phyloP scores from a whole-genome alignment of 2,797 vertebrate species.

The Epinephelus awoara region DNA sequence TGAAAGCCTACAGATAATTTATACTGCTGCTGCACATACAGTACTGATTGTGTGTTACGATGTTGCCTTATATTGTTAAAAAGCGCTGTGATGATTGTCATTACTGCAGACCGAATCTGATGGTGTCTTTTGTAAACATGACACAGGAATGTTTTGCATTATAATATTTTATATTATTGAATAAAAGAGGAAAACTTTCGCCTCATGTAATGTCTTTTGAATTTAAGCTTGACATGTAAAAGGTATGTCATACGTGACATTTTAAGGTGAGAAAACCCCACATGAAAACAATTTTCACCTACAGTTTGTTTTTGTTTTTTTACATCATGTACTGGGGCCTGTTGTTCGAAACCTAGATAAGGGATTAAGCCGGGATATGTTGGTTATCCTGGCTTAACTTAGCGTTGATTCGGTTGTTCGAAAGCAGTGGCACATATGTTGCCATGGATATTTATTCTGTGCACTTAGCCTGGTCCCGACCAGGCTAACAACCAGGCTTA shows the following conservation, averaged over 20 bases:
- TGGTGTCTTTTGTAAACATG: constrained; percentile 63
- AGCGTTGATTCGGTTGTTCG: too few relatives aligned
- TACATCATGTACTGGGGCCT: too few relatives aligned
- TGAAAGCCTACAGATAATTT: constrained; percentile 64
- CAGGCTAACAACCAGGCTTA: too few relatives aligned
- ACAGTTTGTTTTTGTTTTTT: too few relatives aligned
- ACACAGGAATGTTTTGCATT: constrained; percentile 65
- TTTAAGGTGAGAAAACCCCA: neutral
- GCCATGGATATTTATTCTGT: too few relatives aligned
- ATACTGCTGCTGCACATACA: constrained; percentile 59
- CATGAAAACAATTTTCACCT: too few relatives aligned
- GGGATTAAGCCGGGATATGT: too few relatives aligned
- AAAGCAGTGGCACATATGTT: too few relatives aligned
- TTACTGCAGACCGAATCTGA: constrained; percentile 50
- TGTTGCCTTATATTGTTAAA: constrained; percentile 70
- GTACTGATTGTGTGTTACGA: constrained; percentile 59
- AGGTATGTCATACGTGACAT: neutral
- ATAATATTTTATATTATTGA: constrained; percentile 74
- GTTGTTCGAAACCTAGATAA: too few relatives aligned
- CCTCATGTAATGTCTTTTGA: constrained; percentile 38
- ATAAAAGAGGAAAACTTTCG: constrained; percentile 56
- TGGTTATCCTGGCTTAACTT: too few relatives aligned
- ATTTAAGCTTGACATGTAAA: neutral
- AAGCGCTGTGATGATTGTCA: constrained; percentile 66
- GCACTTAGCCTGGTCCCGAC: too few relatives aligned